Conservation (phyloP, 1,140 invertebrate species). For the Apis mellifera region DNA sequence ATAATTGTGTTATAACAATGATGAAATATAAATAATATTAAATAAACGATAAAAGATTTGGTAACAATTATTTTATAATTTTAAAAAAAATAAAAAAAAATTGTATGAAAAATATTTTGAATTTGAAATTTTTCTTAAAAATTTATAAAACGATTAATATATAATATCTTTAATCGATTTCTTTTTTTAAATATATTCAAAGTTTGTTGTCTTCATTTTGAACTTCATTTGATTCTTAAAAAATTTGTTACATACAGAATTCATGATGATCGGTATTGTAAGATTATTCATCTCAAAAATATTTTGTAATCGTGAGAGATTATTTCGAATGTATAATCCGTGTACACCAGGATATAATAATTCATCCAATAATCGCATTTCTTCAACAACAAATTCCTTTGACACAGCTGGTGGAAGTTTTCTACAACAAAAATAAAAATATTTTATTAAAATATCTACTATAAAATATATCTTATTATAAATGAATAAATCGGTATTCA, state of each 20-base stretch:
- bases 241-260: constrained; percentile 52
- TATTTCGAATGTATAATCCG: constrained; percentile 50
- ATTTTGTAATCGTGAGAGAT: constrained; percentile 71
- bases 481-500: too few relatives aligned
- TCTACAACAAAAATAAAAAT: constrained; percentile 44
- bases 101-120: too few relatives aligned
- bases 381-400: constrained; percentile 58
- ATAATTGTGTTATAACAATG: too few relatives aligned
- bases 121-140: too few relatives aligned
- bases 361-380: constrained; percentile 64
- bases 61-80: not conserved
- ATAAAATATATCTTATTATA: too few relatives aligned
- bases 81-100: too few relatives aligned
- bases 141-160: too few relatives aligned
- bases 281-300: constrained; percentile 77
- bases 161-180: too few relatives aligned
- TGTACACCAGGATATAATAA: constrained; percentile 64
- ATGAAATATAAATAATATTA: too few relatives aligned
- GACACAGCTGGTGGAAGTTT: constrained; percentile 44
- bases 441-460: not conserved
- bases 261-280: constrained; percentile 67
- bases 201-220: not conserved
- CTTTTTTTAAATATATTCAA: too few relatives aligned
- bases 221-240: not conserved
- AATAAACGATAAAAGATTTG: not conserved